Percentiles rank a stretch among this genome's conserved stretches.
These are phyloP conservation scores for Gymnorhina tibicen DNA, from an alignment of 2,113 vertebrate species.

Conservation along the genomic window DNA sequence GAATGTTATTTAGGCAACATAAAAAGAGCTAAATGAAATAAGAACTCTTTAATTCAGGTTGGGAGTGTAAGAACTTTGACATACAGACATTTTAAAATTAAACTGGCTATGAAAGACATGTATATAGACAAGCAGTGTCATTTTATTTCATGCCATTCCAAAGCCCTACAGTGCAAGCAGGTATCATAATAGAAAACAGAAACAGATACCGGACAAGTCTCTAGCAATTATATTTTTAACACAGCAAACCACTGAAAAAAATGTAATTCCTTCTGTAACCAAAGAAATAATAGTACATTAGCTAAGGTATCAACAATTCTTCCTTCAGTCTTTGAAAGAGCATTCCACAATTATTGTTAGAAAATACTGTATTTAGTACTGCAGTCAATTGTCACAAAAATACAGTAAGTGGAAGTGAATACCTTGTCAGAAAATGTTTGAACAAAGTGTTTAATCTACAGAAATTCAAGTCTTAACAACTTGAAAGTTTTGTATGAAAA, in stretches of 20 bases:
- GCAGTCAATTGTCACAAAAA: background rate
- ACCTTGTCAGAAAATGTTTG: background rate
- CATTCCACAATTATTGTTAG: background rate
- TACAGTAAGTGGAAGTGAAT: background rate
- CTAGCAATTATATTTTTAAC: background rate
- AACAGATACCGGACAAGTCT: background rate
- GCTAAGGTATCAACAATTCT: background rate
- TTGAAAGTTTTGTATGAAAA: background rate
- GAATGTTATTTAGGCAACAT: background rate
- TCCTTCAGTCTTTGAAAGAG: background rate
- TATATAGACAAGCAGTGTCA: background rate
- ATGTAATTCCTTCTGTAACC: background rate
- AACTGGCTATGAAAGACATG: background rate
- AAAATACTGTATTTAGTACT: background rate
- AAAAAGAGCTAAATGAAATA: background rate
- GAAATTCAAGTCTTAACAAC: background rate
- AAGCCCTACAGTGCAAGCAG: background rate
- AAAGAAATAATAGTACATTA: background rate
- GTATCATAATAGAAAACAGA: background rate
- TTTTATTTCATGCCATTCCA: background rate
- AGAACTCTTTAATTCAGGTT: background rate
- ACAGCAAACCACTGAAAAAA: background rate
- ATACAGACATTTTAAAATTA: background rate
- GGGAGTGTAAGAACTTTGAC: background rate
- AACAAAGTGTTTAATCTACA: background rate